Conservation (phyloP, 2,113 vertebrate species). For the Bothrops jararaca region DNA sequence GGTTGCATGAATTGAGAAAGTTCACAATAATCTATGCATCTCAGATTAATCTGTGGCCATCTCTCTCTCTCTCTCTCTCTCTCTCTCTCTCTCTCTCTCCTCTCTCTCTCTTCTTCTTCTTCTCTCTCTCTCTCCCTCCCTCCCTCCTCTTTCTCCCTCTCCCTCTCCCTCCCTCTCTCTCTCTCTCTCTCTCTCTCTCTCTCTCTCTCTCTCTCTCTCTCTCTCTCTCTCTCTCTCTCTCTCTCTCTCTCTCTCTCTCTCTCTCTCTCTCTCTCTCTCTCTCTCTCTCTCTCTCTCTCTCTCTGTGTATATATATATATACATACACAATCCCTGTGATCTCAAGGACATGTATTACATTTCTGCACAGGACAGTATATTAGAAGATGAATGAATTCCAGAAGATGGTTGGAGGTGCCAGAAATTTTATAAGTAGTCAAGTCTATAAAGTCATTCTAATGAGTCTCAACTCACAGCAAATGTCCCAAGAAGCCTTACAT, state of each 20-base stretch:
- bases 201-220: no score
- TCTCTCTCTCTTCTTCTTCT: no score
- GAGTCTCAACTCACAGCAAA: conserved; percentile 68
- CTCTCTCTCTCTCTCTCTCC: no score
- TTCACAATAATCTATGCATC: neutral
- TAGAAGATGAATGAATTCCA: neutral
- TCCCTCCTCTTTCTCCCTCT: no score
- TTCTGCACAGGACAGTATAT: neutral
- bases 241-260: neutral
- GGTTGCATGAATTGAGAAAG: neutral
- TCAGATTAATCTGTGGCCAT: neutral
- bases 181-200: no score
- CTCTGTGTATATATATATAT: no score
- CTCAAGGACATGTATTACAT: neutral
- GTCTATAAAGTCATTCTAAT: conserved; percentile 54
- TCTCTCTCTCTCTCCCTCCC: no score
- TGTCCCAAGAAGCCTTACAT: conserved; percentile 67
- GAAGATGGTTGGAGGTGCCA: conserved; percentile 59
- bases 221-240: no score
- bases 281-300: no score
- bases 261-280: no score
- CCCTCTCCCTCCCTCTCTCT: no score
- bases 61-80: no score
- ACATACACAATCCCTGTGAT: neutral
- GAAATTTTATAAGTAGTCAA: conserved; percentile 61